phyloP scores from a whole-genome alignment of 1,140 invertebrate species.

The Drosophila suzukii region DNA sequence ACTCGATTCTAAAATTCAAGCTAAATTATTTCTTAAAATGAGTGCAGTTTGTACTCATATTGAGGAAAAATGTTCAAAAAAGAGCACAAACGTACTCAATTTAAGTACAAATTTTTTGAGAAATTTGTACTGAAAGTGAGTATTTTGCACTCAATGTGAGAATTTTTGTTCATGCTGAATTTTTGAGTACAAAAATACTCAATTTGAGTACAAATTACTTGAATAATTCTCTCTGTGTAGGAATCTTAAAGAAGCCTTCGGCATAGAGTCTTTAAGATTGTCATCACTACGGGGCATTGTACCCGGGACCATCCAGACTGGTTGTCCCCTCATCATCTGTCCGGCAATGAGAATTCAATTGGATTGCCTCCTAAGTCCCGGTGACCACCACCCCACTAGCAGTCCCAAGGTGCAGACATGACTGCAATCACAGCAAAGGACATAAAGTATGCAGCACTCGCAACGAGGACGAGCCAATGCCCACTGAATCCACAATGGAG shows the following conservation, averaged over 20 bases:
- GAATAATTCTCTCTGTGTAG: no score
- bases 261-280: conserved; percentile 11
- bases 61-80: no score
- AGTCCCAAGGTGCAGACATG: conserved; percentile 36
- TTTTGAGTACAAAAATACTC: no score
- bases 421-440: conserved; percentile 62
- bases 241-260: background rate
- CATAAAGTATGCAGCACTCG: conserved; percentile 76
- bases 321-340: conserved; percentile 27
- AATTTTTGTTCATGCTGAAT: no score
- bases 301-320: background rate
- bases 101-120: no score
- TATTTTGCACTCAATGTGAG: no score
- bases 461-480: conserved; percentile 37
- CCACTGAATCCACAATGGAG: conserved; percentile 55
- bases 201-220: no score
- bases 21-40: no score
- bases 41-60: no score
- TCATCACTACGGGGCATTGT: background rate
- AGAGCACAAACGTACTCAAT: no score
- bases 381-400: background rate
- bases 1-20: no score
- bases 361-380: conserved; percentile 1
- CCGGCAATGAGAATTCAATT: conserved; percentile 45
- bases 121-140: no score